A percentile compares a stretch with the other conserved stretches of the same genome.
Conservation (phyloP, 2,113 vertebrate genomes). For the Dicrurus megarhynchus region DNA sequence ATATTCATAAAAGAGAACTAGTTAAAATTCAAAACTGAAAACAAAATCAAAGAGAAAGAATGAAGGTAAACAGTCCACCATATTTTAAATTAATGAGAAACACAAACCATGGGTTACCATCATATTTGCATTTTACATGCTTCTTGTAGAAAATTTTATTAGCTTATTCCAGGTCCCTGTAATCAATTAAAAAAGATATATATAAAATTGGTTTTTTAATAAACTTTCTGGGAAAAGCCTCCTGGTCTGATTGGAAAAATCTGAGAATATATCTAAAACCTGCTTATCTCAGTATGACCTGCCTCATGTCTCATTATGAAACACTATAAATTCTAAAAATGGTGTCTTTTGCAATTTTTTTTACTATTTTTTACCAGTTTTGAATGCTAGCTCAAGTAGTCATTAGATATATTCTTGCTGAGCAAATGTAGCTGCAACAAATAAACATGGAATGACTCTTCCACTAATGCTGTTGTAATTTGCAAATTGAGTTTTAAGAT, state of each 20-base stretch:
- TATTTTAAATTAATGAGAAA: not conserved
- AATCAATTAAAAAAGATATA: not conserved
- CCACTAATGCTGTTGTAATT: not conserved
- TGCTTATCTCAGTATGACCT: not conserved
- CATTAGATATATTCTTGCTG: not conserved
- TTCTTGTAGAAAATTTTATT: not conserved
- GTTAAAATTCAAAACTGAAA: not conserved
- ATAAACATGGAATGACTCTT: not conserved
- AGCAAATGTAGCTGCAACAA: not conserved
- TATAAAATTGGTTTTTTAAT: not conserved
- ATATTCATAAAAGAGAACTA: not conserved
- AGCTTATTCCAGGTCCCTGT: not conserved
- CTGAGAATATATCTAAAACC: not conserved
- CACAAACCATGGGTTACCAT: not conserved
- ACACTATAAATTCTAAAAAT: not conserved
- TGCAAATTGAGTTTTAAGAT: not conserved
- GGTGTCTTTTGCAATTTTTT: not conserved
- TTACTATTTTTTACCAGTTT: not conserved
- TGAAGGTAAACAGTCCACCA: not conserved
- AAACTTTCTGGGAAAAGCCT: not conserved
- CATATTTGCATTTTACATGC: not conserved
- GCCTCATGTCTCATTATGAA: not conserved
- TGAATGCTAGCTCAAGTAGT: not conserved
- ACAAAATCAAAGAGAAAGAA: not conserved
- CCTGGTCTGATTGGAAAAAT: not conserved